Evolutionary conservation across 2,797 vertebrate species (phyloP).

Genomic region (Leptoclinus maculatus): DNA sequence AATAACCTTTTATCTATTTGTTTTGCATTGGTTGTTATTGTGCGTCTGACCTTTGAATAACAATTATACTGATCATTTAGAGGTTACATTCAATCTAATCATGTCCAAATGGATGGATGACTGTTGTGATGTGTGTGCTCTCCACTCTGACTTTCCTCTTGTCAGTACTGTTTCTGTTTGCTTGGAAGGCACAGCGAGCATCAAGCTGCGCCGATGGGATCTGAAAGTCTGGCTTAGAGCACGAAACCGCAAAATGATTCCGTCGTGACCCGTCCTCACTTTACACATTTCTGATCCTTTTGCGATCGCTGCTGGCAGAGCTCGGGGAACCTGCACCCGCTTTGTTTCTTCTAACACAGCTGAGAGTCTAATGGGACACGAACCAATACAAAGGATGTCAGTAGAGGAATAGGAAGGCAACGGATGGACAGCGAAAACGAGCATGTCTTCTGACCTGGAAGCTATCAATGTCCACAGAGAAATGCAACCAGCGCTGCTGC

Average conservation of each 20-base stretch:
- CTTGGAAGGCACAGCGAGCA: neutral
- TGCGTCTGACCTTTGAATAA: conserved; percentile 69
- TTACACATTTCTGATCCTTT: neutral
- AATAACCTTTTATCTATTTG: conserved; percentile 43
- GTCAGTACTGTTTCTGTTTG: conserved; percentile 13
- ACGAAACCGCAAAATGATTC: conserved; percentile 36
- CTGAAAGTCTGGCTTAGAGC: conserved; percentile 22
- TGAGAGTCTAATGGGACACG: conserved; percentile 16
- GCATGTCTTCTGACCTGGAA: conserved; percentile 15
- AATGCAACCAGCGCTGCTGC: neutral
- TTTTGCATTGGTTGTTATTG: conserved; percentile 36
- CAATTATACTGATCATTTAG: conserved; percentile 39
- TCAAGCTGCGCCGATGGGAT: neutral
- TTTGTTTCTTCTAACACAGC: conserved; percentile 18
- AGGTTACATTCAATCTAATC: conserved; percentile 55
- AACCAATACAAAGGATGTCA: conserved; percentile 19
- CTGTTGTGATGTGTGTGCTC: conserved; percentile 5
- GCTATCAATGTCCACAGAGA: conserved; percentile 7
- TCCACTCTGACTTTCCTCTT: neutral
- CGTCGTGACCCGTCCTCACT: neutral
- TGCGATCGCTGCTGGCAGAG: neutral
- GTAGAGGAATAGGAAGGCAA: conserved; percentile 5
- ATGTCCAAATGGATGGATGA: conserved; percentile 34
- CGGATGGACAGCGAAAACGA: conserved; percentile 11
- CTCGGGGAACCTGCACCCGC: neutral